Percentiles rank a stretch among this genome's conserved stretches.
Conservation (phyloP, 2,888 invertebrate species). For the Aelia acuminata region DNA sequence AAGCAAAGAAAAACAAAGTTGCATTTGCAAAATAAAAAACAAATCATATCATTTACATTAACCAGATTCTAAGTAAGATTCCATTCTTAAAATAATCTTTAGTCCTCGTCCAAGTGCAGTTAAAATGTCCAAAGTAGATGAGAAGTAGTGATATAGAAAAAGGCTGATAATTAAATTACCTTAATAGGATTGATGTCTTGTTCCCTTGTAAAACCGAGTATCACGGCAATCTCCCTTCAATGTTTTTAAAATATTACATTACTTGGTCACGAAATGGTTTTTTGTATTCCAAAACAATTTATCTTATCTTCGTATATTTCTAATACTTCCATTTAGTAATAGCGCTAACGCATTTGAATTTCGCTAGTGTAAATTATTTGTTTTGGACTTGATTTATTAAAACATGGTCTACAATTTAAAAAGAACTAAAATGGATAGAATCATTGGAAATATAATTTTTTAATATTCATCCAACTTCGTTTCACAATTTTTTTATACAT, state of each 20-base stretch:
- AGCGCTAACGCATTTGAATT: background rate
- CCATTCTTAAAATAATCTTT: no score
- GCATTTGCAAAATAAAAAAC: no score
- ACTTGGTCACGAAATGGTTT: background rate
- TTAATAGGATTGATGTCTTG: background rate
- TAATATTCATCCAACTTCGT: no score
- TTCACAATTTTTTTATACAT: no score
- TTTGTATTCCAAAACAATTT: background rate
- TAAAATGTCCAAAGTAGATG: background rate
- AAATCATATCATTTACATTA: no score
- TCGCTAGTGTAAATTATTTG: no score
- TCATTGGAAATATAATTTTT: no score
- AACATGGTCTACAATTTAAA: no score
- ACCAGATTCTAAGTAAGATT: no score
- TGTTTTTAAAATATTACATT: background rate
- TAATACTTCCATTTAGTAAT: background rate
- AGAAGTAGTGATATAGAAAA: background rate
- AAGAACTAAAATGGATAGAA: no score
- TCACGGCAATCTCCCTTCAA: conserved; percentile 19
- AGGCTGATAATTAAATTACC: conserved; percentile 36
- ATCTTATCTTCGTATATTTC: background rate
- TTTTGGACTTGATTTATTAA: no score
- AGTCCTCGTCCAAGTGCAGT: background rate
- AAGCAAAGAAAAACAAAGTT: no score
- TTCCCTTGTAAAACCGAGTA: conserved; percentile 7